phyloP scores from a whole-genome alignment of 2,113 vertebrate species.

The Illadopsis cleaveri region DNA sequence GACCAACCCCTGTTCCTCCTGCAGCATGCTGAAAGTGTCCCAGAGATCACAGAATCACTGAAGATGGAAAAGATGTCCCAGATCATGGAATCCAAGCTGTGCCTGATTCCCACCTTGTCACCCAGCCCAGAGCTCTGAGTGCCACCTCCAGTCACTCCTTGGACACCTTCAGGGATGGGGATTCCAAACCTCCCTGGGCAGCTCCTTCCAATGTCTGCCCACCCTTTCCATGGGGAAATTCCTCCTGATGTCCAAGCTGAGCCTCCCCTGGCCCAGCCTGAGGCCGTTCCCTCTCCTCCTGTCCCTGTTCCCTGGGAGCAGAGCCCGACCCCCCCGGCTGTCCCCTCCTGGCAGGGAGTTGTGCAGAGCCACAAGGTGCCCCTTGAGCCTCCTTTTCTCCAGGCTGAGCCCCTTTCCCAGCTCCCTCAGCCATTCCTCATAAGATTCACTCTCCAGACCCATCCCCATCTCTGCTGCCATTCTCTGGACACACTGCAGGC shows the following conservation, averaged over 20 bases:
- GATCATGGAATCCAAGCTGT: neutral
- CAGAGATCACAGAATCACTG: neutral
- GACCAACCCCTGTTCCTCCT: fast-evolving
- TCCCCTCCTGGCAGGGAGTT: neutral
- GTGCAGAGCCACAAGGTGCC: neutral
- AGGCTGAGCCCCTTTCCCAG: neutral
- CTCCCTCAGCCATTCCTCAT: neutral
- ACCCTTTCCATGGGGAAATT: neutral
- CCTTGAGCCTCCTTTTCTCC: neutral
- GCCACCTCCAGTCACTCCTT: fast-evolving
- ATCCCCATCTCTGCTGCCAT: neutral
- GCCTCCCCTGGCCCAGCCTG: fast-evolving
- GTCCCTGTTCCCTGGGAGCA: neutral
- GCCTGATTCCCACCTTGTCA: neutral
- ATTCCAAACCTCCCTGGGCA: neutral
- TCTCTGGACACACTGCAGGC: neutral
- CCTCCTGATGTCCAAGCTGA: neutral
- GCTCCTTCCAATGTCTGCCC: neutral
- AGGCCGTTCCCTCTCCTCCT: fast-evolving
- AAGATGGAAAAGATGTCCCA: neutral
- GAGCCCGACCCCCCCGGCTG: fast-evolving
- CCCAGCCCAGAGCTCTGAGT: neutral
- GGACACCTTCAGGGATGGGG: no score
- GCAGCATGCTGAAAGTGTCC: fast-evolving
- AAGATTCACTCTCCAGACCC: neutral